Percentiles rank a stretch among this genome's conserved stretches.
phyloP scores from a whole-genome alignment of 2,797 vertebrate species.

The Microctenopoma steveboyesi region DNA sequence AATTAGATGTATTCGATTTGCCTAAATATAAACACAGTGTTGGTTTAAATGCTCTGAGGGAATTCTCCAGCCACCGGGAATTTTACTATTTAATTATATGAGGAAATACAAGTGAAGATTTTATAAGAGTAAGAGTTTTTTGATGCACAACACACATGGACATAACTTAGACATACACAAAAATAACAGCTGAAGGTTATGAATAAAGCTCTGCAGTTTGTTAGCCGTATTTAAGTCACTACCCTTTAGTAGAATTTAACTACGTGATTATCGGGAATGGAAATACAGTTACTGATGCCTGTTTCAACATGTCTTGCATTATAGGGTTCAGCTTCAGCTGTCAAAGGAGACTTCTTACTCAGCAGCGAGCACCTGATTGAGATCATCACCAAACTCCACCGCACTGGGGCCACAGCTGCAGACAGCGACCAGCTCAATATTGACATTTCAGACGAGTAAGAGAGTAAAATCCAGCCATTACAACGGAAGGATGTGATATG shows the following conservation, averaged over 20 bases:
- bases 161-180: background rate
- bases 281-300: background rate
- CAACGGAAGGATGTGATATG: background rate
- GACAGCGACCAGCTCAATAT: constrained; percentile 90
- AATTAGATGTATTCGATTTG: constrained; percentile 4
- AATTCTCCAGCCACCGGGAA: background rate
- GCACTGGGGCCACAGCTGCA: constrained; percentile 86
- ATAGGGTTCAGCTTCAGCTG: constrained; percentile 92
- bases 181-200: background rate
- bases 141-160: background rate
- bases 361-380: constrained; percentile 97
- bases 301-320: constrained; percentile 6
- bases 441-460: constrained; percentile 97
- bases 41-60: constrained; percentile 11
- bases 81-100: background rate
- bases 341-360: constrained; percentile 96
- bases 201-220: background rate
- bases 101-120: background rate
- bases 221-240: background rate
- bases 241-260: background rate
- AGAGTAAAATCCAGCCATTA: background rate
- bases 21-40: constrained; percentile 2
- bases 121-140: background rate
- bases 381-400: constrained; percentile 96
- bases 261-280: background rate